Conservation (phyloP, 2,797 vertebrate species). For the Anabacerthia variegaticeps region DNA sequence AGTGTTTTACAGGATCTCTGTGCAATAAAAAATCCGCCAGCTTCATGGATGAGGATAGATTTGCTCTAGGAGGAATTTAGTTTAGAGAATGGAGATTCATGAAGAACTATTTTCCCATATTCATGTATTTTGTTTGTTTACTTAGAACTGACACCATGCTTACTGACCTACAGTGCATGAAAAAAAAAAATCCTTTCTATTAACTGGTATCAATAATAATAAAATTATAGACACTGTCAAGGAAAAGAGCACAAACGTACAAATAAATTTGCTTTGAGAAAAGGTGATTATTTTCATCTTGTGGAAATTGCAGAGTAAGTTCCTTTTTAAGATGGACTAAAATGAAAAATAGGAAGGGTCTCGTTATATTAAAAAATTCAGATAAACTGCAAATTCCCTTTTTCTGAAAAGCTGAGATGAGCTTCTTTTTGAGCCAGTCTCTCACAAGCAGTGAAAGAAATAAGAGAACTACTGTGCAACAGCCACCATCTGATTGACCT, state of each 20-base stretch:
- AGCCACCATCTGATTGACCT: neutral
- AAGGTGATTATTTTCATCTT: neutral
- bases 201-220: neutral
- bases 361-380: neutral
- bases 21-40: neutral
- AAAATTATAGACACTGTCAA: neutral
- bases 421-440: neutral
- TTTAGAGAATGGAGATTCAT: neutral
- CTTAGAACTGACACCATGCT: neutral
- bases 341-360: neutral
- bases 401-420: neutral
- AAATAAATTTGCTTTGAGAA: neutral
- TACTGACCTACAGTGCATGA: neutral
- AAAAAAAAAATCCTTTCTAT: neutral
- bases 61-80: neutral
- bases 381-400: neutral
- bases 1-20: neutral
- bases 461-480: neutral
- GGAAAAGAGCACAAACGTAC: neutral
- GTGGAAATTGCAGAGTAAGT: neutral
- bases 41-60: neutral
- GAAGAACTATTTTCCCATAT: neutral
- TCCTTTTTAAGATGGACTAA: neutral
- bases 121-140: neutral
- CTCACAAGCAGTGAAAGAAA: neutral